Evolutionary conservation across 2,113 vertebrate species (phyloP).

Genomic region (Leucopternis melanops): DNA sequence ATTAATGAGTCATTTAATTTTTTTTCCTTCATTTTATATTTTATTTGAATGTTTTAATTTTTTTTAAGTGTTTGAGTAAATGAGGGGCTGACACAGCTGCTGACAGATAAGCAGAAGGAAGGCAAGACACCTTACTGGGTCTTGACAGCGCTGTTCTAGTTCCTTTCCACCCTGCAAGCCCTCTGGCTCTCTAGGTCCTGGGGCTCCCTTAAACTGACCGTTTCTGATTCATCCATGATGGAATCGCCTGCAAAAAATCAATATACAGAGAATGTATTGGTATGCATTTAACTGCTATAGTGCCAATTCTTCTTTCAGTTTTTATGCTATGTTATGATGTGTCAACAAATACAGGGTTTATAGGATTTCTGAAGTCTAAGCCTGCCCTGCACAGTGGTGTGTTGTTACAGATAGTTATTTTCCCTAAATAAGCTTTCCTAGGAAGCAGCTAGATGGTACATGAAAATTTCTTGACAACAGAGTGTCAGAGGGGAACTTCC

Average conservation of each 20-base stretch:
- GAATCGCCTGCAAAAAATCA: neutral
- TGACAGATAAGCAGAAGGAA: neutral
- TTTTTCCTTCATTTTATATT: neutral
- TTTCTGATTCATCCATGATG: neutral
- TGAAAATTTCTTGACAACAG: neutral
- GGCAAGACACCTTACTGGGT: neutral
- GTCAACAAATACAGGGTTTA: neutral
- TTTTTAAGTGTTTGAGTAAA: neutral
- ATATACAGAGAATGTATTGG: neutral
- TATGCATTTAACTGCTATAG: neutral
- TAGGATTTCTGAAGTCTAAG: neutral
- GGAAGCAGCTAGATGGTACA: neutral
- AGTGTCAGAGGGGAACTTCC: neutral
- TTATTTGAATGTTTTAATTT: neutral
- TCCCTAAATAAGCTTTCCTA: neutral
- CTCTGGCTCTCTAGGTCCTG: neutral
- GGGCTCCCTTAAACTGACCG: neutral
- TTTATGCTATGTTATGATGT: neutral
- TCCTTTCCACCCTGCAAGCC: neutral
- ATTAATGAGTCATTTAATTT: neutral
- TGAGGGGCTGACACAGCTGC: neutral
- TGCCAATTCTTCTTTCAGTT: neutral
- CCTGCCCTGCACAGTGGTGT: neutral
- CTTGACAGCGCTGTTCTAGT: accelerated
- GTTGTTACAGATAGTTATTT: neutral